Conservation (phyloP, 2,888 invertebrate genomes). For the Noctua pronuba region DNA sequence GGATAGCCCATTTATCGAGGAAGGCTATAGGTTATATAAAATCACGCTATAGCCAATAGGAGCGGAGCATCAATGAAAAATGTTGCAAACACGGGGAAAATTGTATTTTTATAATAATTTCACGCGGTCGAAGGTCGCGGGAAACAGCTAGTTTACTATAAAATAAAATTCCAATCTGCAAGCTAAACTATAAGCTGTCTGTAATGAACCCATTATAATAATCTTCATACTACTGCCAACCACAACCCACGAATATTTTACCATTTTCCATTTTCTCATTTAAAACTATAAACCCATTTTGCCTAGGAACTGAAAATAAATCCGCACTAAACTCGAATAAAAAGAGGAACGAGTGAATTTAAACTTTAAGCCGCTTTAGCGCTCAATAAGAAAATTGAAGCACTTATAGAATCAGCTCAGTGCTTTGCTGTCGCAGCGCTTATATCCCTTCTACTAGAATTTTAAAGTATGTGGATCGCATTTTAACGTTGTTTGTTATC, state of each 20-base stretch:
- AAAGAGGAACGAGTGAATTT: slow-evolving; percentile 39
- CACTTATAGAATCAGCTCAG: slow-evolving; percentile 54
- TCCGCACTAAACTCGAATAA: slow-evolving; percentile 28
- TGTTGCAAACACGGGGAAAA: too few relatives aligned
- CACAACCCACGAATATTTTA: too few relatives aligned
- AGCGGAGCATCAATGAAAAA: too few relatives aligned
- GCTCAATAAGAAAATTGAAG: slow-evolving; percentile 59
- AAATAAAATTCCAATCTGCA: too few relatives aligned
- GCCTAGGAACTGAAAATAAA: slow-evolving; percentile 31
- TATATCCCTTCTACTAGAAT: slow-evolving; percentile 48
- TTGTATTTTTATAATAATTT: too few relatives aligned
- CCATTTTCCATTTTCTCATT: not conserved
- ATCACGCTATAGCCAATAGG: too few relatives aligned
- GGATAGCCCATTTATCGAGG: too few relatives aligned
- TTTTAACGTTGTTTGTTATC: slow-evolving; percentile 14
- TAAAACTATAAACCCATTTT: slow-evolving; percentile 23
- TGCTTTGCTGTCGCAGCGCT: slow-evolving; percentile 38
- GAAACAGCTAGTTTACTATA: too few relatives aligned
- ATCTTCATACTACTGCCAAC: not conserved
- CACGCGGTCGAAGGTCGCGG: too few relatives aligned
- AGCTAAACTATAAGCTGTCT: too few relatives aligned
- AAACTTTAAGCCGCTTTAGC: slow-evolving; percentile 56
- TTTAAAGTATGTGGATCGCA: slow-evolving; percentile 18
- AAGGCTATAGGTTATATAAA: too few relatives aligned
- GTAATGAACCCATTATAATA: not conserved